Evolutionary conservation across 2,797 vertebrate species (phyloP), one percentile per base, ranked within the genome.

Genomic region (Dryobates pubescens): DNA sequence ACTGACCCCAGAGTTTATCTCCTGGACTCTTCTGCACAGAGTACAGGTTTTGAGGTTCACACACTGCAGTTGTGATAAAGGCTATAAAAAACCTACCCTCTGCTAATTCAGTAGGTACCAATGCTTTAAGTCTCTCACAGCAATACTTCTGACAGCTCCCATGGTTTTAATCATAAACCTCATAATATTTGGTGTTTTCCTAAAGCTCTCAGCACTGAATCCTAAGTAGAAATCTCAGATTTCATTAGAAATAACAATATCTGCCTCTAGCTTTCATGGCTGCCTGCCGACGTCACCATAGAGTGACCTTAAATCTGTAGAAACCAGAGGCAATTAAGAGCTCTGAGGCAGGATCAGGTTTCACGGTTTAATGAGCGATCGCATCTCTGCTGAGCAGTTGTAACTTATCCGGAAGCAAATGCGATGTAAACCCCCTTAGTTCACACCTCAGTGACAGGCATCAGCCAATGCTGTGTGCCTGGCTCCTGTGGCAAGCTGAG

Each of bases 241-340:
- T 92, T 89, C 93, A 95, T 93, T 93, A 89, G 91, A 95, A 96
- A 79, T 68, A 79, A 82, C 77, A 94, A 71, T 88, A 88, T 84
- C 84, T 84, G 77, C 80, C 88, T 82, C 80, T 86, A 84, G 87
- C 68, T 88, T 95, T 88, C 89, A 92, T 74, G 91, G 91, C 62
- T 1, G 4, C 71, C 72, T 93, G 91, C 71, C 91, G 83, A 86
- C 72, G 0, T 88, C 77, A 90, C 23, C 82, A 64, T 92, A 89
- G 73, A 59, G 82, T 95, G 91, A 95, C 94, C 74, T 86, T 84
- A 88, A 92, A 94, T 79, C 82, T 74, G 45, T 26, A 65, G 87
- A 88, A 95, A 88, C 51, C 85, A 91, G 80, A 93, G 32, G 82
- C 85, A 95, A 94, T 94, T 83, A 86, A 91, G 87, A 94, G 85